A percentile compares a stretch with the other conserved stretches of the same genome.
phyloP scores from a whole-genome alignment of 2,888 invertebrate species.

The Drosophila nigricruria region DNA sequence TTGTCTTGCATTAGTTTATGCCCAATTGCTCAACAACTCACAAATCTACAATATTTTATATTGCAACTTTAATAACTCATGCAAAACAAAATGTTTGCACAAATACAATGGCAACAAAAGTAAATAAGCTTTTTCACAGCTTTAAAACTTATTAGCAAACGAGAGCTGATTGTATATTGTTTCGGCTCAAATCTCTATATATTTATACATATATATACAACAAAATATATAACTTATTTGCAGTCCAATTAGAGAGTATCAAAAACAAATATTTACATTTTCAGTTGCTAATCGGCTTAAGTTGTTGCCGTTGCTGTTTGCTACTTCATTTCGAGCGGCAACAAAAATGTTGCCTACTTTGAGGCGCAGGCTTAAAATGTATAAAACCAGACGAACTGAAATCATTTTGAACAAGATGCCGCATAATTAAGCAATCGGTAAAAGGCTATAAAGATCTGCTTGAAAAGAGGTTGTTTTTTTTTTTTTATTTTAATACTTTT shows the following conservation, averaged over 20 bases:
- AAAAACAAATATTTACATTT: constrained; percentile 16
- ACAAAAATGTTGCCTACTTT: constrained; percentile 1
- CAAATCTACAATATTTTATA: not conserved
- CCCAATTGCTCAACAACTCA: too few species aligned
- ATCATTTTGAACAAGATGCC: constrained; percentile 10
- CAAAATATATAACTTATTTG: not conserved
- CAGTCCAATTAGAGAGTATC: constrained; percentile 30
- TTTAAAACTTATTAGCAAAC: not conserved
- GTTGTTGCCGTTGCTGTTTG: constrained; percentile 17
- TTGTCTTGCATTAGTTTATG: too few species aligned
- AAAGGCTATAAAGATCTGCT: constrained; percentile 4
- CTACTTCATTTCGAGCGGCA: not conserved
- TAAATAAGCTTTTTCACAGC: constrained; percentile 4
- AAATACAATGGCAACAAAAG: not conserved
- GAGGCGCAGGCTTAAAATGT: not conserved
- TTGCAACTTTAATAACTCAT: not conserved
- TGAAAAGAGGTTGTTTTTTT: too few species aligned
- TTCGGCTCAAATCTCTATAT: not conserved
- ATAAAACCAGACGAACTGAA: too few species aligned
- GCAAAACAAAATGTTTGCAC: not conserved
- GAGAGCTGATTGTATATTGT: not conserved
- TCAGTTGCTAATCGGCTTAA: constrained; percentile 3
- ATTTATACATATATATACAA: not conserved
- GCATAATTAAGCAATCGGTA: constrained; percentile 21
- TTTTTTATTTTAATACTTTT: not conserved